Evolutionary conservation across 2,113 vertebrate species (phyloP), one percentile per base, ranked within the genome.

Genomic region (Tragelaphus buxtoni): DNA sequence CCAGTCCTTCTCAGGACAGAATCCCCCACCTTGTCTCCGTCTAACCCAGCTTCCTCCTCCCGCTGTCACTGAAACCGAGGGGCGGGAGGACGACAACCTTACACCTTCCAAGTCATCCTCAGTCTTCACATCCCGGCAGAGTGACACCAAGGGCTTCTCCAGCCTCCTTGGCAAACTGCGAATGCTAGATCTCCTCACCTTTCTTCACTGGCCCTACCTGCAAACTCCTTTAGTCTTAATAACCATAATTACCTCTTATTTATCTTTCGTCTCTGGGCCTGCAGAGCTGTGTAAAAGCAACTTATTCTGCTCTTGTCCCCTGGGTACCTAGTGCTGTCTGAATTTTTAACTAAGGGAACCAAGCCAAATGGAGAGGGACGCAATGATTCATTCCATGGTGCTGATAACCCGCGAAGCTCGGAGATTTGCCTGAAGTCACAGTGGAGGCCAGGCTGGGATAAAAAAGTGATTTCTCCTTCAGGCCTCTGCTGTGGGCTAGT

Each of bases 191-290:
- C 79, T 81, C 79, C 47, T 18, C 69, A 22, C 47, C 42, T 74
- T 58, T 72, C 69, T 56, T 88, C 39, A 30, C 1, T 58, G 84
- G 30, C 26, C 22, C 17, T 69, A 91, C 51, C n/a, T 69, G 14
- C 58, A 87, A 95, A 96, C 26, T 49, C 35, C 63, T 92, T 95
- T 91, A 69, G 39, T 94, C 86, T 97, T 81, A 76, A 96, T 85
- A 81, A 94, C 60, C 56, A 56, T 69, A 84, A 92, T 96, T 63
- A 76, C 5, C 47, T 89, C 69, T 49, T 72, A 90, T 90, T 94
- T 95, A 53, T 89, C 77, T 69, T 85, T 89, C 69, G 69, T 85
- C 65, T 93, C 60, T 2, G 49, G 39, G 20, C 56, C 47, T 88
- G n/a, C 61, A 89, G 80, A 92, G 42, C 49, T 49, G 45, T 6